Percentiles rank a stretch among this genome's conserved stretches.
These are phyloP conservation scores for Crypturellus undulatus DNA, from an alignment of 2,113 vertebrate genomes.

Conservation along the genomic window DNA sequence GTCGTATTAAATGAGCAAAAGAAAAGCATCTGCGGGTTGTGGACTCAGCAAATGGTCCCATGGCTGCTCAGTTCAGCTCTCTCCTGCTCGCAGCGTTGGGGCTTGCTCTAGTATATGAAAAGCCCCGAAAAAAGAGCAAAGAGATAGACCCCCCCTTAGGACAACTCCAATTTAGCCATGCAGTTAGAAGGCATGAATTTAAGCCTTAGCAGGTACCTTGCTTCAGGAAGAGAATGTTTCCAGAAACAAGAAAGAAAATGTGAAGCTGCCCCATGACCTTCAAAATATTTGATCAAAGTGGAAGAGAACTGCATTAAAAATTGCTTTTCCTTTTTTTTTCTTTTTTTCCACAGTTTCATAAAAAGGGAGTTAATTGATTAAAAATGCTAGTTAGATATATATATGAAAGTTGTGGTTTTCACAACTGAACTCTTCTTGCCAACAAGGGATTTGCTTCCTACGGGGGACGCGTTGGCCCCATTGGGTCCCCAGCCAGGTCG, in stretches of 20 bases:
- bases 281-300: not conserved
- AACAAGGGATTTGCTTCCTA: not conserved
- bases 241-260: not conserved
- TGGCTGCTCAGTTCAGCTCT: not conserved
- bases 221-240: not conserved
- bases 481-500: accelerated
- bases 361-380: not conserved
- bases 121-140: not conserved
- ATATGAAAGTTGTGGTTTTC: not conserved
- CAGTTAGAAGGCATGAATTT: not conserved
- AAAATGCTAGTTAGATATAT: not conserved
- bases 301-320: not conserved
- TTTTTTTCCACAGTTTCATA: not conserved
- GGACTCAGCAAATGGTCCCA: not conserved
- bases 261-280: not conserved
- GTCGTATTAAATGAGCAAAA: not conserved
- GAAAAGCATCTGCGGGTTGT: not conserved
- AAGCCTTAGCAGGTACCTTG: not conserved
- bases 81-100: not conserved
- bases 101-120: accelerated
- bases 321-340: accelerated
- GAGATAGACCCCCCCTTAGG: too few species aligned
- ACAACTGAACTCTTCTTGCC: not conserved
- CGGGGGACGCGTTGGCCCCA: not conserved
- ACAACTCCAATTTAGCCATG: not conserved